phyloP scores from a whole-genome alignment of 2,888 invertebrate species.

The Nasonia oneida region DNA sequence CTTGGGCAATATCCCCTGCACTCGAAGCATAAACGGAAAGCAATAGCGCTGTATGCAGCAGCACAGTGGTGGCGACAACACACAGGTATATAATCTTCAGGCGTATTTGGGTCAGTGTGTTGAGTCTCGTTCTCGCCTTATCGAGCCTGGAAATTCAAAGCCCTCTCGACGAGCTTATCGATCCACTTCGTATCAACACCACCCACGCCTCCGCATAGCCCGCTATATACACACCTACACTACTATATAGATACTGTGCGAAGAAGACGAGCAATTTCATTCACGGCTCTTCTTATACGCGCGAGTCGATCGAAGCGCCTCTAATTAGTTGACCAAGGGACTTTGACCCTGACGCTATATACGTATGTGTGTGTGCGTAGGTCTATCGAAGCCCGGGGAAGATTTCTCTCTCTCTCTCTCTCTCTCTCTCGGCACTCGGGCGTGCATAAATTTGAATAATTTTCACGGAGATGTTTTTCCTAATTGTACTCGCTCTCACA shows the following conservation, averaged over 20 bases:
- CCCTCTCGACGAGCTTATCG: conserved; percentile 16
- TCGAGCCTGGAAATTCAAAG: not conserved
- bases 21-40: conserved; percentile 28
- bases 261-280: not conserved
- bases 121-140: not conserved
- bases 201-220: not conserved
- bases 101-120: conserved; percentile 36
- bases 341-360: not conserved
- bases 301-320: not conserved
- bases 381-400: not conserved
- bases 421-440: not conserved
- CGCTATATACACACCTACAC: not conserved
- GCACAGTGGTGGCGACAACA: not conserved
- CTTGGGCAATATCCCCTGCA: conserved; percentile 20
- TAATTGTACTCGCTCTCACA: conserved; percentile 46
- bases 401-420: not conserved
- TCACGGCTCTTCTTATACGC: not conserved
- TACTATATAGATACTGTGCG: not conserved
- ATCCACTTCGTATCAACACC: not conserved
- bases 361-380: not conserved
- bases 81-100: conserved; percentile 14
- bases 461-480: conserved; percentile 55
- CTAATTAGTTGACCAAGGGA: not conserved
- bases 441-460: conserved; percentile 59
- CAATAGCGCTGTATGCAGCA: not conserved